phyloP scores from a whole-genome alignment of 2,797 vertebrate genomes.

The Sus cebifrons region DNA sequence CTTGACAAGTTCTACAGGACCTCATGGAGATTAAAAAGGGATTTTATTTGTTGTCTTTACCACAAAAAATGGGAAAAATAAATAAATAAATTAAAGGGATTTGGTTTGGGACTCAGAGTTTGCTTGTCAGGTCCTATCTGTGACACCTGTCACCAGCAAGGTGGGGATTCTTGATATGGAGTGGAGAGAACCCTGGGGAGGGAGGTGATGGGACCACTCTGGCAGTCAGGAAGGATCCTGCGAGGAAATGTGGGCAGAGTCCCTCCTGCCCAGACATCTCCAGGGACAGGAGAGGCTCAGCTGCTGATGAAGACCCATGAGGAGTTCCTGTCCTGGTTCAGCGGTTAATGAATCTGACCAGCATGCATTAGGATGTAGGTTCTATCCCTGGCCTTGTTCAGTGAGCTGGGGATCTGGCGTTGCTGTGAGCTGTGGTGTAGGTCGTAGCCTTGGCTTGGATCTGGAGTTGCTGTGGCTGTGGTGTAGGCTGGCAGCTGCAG shows the following conservation, averaged over 20 bases:
- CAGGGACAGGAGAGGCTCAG: constrained; percentile 11
- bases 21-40: not conserved
- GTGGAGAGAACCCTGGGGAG: not conserved
- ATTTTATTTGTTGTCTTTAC: constrained; percentile 38
- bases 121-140: not conserved
- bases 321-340: too few species aligned
- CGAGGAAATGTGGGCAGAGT: not conserved
- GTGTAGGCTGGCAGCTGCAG: too few species aligned
- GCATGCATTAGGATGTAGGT: too few species aligned
- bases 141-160: not conserved
- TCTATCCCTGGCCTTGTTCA: too few species aligned
- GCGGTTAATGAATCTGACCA: too few species aligned
- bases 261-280: not conserved
- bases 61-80: not conserved
- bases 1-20: not conserved
- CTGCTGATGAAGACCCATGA: not conserved
- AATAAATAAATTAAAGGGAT: not conserved
- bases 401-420: too few species aligned
- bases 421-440: too few species aligned
- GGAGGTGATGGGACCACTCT: not conserved
- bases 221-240: not conserved
- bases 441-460: too few species aligned
- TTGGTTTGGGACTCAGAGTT: not conserved
- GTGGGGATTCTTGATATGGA: too few species aligned
- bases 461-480: too few species aligned